Percentiles rank a stretch among this genome's conserved stretches.
Evolutionary conservation across 2,113 vertebrate genomes (phyloP).

Genomic region (Rhinogobius similis): DNA sequence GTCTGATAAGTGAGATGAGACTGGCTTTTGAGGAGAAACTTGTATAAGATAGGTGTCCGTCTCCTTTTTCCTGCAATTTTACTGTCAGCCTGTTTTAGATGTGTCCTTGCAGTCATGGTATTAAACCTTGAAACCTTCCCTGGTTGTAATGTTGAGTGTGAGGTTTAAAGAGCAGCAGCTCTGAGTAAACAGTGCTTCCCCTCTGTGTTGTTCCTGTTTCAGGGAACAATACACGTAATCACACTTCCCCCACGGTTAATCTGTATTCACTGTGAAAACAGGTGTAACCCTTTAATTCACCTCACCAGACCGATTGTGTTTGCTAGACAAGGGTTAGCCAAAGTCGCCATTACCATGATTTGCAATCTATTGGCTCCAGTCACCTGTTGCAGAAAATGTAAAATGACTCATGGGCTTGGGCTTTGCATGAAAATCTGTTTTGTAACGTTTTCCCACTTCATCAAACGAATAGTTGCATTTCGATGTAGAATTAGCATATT

Average conservation of each 20-base stretch:
- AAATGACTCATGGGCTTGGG: not conserved
- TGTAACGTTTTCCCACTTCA: not conserved
- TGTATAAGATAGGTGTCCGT: not conserved
- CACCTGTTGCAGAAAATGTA: not conserved
- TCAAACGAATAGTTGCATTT: not conserved
- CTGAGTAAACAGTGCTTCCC: slow-evolving; percentile 7
- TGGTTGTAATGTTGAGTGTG: not conserved
- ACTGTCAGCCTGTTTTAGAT: not conserved
- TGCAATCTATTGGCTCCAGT: not conserved
- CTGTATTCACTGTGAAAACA: slow-evolving; percentile 14
- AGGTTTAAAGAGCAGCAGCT: not conserved
- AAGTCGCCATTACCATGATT: slow-evolving; percentile 4
- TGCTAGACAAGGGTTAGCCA: not conserved
- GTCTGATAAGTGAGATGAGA: not conserved
- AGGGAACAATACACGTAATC: slow-evolving; percentile 2
- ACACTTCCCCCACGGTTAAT: slow-evolving; percentile 9
- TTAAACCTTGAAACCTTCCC: not conserved
- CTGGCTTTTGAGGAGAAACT: not conserved
- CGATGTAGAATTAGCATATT: too few relatives aligned
- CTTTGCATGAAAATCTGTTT: not conserved
- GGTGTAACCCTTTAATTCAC: slow-evolving; percentile 18
- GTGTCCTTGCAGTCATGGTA: not conserved
- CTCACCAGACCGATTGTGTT: not conserved
- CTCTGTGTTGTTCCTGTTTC: slow-evolving; percentile 4
- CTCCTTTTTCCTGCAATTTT: not conserved